Base-by-base conservation (phyloP, 2,113 vertebrate genomes). In the Marmota monax region DNA sequence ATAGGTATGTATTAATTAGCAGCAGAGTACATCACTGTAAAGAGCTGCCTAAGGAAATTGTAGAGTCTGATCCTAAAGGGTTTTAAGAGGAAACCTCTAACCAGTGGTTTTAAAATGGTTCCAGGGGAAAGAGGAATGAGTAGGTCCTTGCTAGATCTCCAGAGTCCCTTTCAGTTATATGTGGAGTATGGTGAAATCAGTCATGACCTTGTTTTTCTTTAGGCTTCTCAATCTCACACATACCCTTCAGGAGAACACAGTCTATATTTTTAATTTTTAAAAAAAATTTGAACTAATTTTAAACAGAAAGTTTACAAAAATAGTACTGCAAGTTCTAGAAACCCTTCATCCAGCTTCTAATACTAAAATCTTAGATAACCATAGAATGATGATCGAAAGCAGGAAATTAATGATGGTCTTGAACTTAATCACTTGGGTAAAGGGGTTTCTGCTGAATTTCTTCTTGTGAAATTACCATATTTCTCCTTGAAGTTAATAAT, bases 261-360 rank as follows among this genome's bases (percentile, higher is more conserved):
- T 78, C 29, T 37, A 22, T 13, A 73, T 73, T 73, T 70, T 70
- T 76, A 29, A 18, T 61, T 27, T 37, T 85, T 69, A 5, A 42
- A 86, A 92, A 42, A 73, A 88, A 56, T 92, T 58, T 22, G 1
- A 77, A 83, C 51, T 93, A 87, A 90, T 76, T 92, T 95, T 76
- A 80, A 45, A 87, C 13, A 87, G 53, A 80, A 88, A 85, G 65
- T 18, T 53, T 89, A 7, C 34, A 88, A 70, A 96, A 77, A 56
- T 63, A 74, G 23, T 53, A 61, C 42, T 74, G 48, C 48, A 1
- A 27, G 29, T 69, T 27, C 48, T 74, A 61, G 63, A 58, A 73
- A 69, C n/a, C 5, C 34, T 90, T 93, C 16, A 88, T 61, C 18
- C 42, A 56, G 76, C n/a, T 91, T 93, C 45, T 86, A 48, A 32